Conservation (phyloP, 2,888 invertebrate species). For the Sarcophaga subvicina region DNA sequence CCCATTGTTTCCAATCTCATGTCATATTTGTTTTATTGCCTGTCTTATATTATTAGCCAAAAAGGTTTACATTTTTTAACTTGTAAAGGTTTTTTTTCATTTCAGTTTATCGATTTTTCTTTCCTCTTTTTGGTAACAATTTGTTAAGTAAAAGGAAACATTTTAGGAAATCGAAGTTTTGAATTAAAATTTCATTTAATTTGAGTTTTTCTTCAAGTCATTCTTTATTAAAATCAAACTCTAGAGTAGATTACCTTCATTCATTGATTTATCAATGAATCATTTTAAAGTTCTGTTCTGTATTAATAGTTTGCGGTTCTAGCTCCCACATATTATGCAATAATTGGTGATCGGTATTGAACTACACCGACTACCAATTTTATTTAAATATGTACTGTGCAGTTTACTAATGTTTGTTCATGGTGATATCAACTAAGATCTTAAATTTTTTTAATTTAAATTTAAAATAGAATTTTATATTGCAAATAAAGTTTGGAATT, state of each 20-base stretch:
- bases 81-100: neutral
- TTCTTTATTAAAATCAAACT: no score
- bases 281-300: conserved; percentile 12
- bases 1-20: conserved; percentile 50
- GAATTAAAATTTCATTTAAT: no score
- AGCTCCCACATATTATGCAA: conserved; percentile 28
- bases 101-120: no score
- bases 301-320: neutral
- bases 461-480: no score
- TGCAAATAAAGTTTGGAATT: no score
- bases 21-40: conserved; percentile 39
- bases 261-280: neutral
- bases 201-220: no score
- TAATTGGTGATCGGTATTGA: conserved; percentile 38
- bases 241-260: no score
- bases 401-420: neutral
- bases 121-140: neutral
- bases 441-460: neutral
- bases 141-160: neutral
- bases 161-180: no score
- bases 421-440: conserved; percentile 20
- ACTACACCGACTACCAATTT: conserved; percentile 35
- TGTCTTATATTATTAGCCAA: neutral
- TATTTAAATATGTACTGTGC: conserved; percentile 24
- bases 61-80: neutral